Conservation (phyloP, 2,113 vertebrate species). For the Coryphaenoides rupestris region DNA sequence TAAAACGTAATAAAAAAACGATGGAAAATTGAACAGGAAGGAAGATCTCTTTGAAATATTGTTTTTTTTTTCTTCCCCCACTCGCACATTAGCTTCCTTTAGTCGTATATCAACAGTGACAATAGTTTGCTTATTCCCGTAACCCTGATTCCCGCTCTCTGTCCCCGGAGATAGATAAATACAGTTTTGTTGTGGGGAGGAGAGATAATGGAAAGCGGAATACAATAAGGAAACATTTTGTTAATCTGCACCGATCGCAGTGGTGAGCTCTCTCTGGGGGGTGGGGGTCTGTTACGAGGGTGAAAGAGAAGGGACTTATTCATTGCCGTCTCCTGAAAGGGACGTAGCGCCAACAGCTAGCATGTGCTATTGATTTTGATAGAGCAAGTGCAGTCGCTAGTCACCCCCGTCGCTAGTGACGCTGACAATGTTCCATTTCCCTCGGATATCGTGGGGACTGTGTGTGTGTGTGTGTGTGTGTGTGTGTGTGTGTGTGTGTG, state of each 20-base stretch:
- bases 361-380: slow-evolving; percentile 4
- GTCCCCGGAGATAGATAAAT: no score
- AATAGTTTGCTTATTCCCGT: slow-evolving; percentile 22
- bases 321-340: slow-evolving; percentile 1
- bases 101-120: slow-evolving; percentile 10
- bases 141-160: slow-evolving; percentile 19
- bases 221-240: neutral
- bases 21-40: slow-evolving; percentile 4
- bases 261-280: slow-evolving; percentile 4
- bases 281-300: no score
- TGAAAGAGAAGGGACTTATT: neutral
- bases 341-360: neutral
- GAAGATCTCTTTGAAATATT: slow-evolving; percentile 12
- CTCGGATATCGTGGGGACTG: neutral
- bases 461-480: neutral
- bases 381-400: neutral
- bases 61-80: slow-evolving; percentile 3
- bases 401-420: neutral
- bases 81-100: slow-evolving; percentile 10
- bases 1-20: no score
- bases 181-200: neutral
- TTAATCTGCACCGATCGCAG: neutral
- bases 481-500: neutral
- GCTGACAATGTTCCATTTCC: neutral
- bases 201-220: neutral